These are phyloP conservation scores for Cassiopea andromeda DNA, from an alignment of 30 jellyfish, hydroid and myxozoan genomes.

Conservation along the genomic window DNA sequence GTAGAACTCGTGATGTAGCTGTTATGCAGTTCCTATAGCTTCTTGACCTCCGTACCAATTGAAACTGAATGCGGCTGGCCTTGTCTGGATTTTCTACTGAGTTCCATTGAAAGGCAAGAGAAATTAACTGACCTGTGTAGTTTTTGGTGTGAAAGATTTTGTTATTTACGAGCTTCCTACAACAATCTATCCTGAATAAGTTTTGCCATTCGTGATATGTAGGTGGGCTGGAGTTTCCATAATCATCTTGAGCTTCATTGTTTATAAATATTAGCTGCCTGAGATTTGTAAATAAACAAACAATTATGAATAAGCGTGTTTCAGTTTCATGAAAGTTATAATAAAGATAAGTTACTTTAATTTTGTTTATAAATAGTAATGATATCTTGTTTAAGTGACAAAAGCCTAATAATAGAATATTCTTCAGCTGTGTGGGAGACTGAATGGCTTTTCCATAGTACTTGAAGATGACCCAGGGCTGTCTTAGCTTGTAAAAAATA, in stretches of 20 bases:
- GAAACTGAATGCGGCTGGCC: too few species aligned
- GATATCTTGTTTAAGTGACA: background rate
- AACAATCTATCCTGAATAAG: too few species aligned
- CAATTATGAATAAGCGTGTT: background rate
- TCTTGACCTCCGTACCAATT: too few species aligned
- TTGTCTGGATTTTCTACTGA: too few species aligned
- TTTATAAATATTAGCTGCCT: background rate
- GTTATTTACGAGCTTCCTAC: background rate
- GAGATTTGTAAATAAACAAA: background rate
- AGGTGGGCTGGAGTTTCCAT: slow-evolving; percentile 28
- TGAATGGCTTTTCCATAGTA: background rate
- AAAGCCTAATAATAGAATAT: background rate
- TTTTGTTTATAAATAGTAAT: slow-evolving; percentile 7
- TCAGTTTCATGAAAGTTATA: slow-evolving; percentile 13
- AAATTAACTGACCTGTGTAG: background rate
- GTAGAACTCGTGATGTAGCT: too few species aligned
- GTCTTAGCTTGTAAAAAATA: too few species aligned
- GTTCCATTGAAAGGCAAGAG: too few species aligned
- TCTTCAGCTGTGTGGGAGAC: background rate
- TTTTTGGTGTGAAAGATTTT: too few species aligned
- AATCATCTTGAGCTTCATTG: background rate
- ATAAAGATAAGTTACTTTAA: slow-evolving; percentile 3
- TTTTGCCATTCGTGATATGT: background rate
- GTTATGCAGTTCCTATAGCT: too few species aligned
- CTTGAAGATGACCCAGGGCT: too few species aligned